Evolutionary conservation across 2,888 invertebrate species (phyloP), one percentile per base, ranked within the genome.

Genomic region (Operophtera brumata): DNA sequence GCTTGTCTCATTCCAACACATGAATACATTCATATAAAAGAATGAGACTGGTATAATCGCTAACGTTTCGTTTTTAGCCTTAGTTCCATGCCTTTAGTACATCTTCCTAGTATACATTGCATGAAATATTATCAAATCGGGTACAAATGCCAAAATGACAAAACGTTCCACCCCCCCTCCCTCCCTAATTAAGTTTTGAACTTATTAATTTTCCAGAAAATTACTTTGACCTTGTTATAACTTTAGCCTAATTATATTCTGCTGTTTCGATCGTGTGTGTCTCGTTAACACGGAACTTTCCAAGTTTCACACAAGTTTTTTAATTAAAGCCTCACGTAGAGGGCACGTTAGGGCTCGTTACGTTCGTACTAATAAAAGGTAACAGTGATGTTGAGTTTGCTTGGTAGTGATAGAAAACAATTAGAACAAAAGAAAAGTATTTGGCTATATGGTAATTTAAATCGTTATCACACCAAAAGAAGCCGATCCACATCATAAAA

Each of bases 251-350:
- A 59, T 59, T 59, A 55, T 37, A 12, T 46, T 47, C 36, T 51
- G 26, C 32, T 20, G 20, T 20, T 39, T 41, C 35, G 25, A 39
- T 57, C 62, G 59, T 61, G 64, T 52, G 39, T 40, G 32, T 39
- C 56, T 61, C 35, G 54, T 61, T 64, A 61, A 60, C 48, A 53
- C 57, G 41, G 52, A 56, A 54, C 49, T 52, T 59, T 57, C 50
- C 43, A 52, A 54, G 51, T 61, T 55, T 57, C 41, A 59, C 61
- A 59, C 28, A 34, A 44, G 7, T 42, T 37, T 53, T 59, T 59
- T 61, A 64, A 64, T 64, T 54, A 57, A 54, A 56, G 49, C 34
- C 48, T 59, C 63, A 64, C 63, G 63, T 25, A 3, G 34, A 47
- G 40, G 10, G 30, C 14, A 32, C 6, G 32, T 47, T 48, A 48